phyloP scores from a whole-genome alignment of 1,140 invertebrate genomes.

The Nebria ingens region DNA sequence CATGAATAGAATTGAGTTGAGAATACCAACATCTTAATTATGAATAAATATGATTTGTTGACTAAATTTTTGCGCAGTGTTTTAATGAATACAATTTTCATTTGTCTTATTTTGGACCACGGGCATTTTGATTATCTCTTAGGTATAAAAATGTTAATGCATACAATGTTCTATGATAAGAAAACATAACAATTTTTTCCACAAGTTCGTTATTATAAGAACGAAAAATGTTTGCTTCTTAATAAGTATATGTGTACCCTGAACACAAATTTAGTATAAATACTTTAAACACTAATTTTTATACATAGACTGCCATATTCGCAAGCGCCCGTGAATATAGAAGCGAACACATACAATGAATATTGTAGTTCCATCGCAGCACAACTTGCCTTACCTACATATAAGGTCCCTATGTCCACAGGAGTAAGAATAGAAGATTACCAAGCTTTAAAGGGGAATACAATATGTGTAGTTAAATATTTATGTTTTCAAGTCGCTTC shows the following conservation, averaged over 20 bases:
- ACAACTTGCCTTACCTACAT: too few species aligned
- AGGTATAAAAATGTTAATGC: not conserved
- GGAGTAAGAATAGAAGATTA: not conserved
- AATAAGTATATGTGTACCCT: not conserved
- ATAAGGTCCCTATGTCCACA: not conserved
- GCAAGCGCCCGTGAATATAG: not conserved
- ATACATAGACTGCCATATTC: not conserved
- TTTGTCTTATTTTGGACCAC: not conserved
- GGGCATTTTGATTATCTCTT: not conserved
- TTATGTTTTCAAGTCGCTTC: not conserved
- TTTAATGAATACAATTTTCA: too few species aligned
- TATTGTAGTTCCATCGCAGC: not conserved
- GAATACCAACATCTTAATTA: too few species aligned
- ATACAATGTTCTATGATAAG: not conserved
- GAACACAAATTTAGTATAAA: slow-evolving; percentile 2
- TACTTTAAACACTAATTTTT: slow-evolving; percentile 3
- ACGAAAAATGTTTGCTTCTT: too few species aligned
- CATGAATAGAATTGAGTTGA: too few species aligned
- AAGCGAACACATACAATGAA: too few species aligned
- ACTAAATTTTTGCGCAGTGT: too few species aligned
- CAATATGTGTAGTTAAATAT: not conserved
- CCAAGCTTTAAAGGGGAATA: not conserved
- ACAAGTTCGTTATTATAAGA: too few species aligned
- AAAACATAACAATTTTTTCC: too few species aligned
- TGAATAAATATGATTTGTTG: too few species aligned